Evolutionary conservation across 2,113 vertebrate species (phyloP).

Genomic region (Periophthalmus modestus): DNA sequence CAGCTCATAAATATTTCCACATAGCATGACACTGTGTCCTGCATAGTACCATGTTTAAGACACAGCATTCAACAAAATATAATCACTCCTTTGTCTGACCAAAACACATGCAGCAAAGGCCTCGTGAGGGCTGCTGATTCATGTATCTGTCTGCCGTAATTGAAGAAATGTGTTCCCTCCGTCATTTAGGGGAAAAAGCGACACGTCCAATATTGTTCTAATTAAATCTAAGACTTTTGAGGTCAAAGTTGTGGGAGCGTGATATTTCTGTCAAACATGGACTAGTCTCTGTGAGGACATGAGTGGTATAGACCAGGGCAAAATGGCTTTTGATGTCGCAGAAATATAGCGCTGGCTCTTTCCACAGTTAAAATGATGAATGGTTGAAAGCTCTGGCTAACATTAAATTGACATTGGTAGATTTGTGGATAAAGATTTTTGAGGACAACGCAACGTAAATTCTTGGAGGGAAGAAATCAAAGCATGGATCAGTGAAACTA

Average conservation of each 20-base stretch:
- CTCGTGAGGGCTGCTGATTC: conserved; percentile 64
- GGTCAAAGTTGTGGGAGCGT: conserved; percentile 53
- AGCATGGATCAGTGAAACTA: conserved; percentile 11
- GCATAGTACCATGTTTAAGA: conserved; percentile 23
- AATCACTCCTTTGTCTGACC: conserved; percentile 67
- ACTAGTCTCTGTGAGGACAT: conserved; percentile 38
- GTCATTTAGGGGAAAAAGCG: conserved; percentile 31
- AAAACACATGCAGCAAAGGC: conserved; percentile 46
- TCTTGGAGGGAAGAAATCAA: conserved; percentile 6
- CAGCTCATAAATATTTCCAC: conserved; percentile 48
- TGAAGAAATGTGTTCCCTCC: conserved; percentile 64
- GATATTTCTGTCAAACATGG: conserved; percentile 48
- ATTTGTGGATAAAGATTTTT: conserved; percentile 47
- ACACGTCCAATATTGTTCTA: conserved; percentile 48
- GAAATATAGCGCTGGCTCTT: conserved; percentile 39
- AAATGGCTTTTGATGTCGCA: conserved; percentile 53
- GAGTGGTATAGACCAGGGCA: conserved; percentile 42
- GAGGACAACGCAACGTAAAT: conserved; percentile 4
- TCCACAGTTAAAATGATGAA: conserved; percentile 57
- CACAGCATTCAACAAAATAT: conserved; percentile 33
- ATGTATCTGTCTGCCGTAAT: conserved; percentile 58
- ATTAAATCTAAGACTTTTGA: conserved; percentile 17
- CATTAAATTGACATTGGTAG: conserved; percentile 51
- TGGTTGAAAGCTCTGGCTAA: conserved; percentile 43
- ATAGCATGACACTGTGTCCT: conserved; percentile 46